phyloP scores from a whole-genome alignment of 2,797 vertebrate genomes.

The Diplodus sargus region DNA sequence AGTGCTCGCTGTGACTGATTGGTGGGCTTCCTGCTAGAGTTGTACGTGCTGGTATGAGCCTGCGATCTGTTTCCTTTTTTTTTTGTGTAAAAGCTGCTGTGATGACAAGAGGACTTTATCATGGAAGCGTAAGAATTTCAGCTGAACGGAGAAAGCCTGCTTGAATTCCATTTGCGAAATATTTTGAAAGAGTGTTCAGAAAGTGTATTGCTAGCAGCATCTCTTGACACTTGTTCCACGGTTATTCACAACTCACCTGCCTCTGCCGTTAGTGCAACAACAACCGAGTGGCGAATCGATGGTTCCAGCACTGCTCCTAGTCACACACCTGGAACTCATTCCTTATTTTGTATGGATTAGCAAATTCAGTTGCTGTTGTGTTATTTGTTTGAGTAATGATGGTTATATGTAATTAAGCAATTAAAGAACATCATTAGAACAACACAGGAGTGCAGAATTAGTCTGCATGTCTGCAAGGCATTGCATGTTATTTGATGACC shows the following conservation, averaged over 20 bases:
- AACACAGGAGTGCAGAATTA: not conserved
- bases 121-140: not conserved
- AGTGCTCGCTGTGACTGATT: too few species aligned
- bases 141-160: not conserved
- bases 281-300: not conserved
- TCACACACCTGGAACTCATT: constrained; percentile 52
- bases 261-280: constrained; percentile 4
- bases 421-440: not conserved
- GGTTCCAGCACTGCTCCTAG: constrained; percentile 19
- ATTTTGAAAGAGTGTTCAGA: not conserved
- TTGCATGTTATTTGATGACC: not conserved
- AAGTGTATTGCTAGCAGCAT: not conserved
- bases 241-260: constrained; percentile 9
- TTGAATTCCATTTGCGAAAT: not conserved
- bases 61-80: not conserved
- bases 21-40: not conserved
- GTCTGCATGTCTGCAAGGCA: not conserved
- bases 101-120: not conserved
- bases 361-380: constrained; percentile 3
- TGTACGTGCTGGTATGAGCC: not conserved
- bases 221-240: not conserved
- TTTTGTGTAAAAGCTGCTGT: not conserved
- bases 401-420: not conserved
- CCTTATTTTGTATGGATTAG: constrained; percentile 22
- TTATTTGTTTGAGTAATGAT: constrained; percentile 11